Evolutionary conservation across 2,797 vertebrate genomes (phyloP).

Genomic region (Manis pentadactyla): DNA sequence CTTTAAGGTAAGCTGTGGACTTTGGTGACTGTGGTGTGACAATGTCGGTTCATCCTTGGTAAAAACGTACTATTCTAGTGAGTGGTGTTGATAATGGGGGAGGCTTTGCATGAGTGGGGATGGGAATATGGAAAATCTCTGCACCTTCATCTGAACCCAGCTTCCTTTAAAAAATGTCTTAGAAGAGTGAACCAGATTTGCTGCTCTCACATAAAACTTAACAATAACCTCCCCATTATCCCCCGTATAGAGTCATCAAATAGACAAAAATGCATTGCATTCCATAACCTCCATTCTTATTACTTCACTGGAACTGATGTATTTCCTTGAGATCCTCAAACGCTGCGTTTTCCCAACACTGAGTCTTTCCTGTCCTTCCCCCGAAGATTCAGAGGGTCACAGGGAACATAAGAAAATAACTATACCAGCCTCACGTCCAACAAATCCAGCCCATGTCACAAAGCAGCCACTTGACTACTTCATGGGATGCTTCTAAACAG

Average conservation of each 20-base stretch:
- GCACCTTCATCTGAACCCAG: background rate
- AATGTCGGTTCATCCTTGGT: background rate
- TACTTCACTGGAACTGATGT: fast-evolving
- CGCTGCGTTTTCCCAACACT: background rate
- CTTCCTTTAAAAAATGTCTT: background rate
- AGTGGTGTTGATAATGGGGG: background rate
- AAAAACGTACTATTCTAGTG: background rate
- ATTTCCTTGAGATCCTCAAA: background rate
- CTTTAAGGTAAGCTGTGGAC: background rate
- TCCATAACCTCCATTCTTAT: background rate
- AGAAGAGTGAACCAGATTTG: background rate
- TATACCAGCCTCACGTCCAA: fast-evolving
- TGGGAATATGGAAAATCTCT: background rate
- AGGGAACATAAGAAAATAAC: background rate
- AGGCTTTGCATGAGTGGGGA: background rate
- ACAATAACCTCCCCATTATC: background rate
- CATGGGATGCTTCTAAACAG: background rate
- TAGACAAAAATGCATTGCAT: background rate
- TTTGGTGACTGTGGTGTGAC: background rate
- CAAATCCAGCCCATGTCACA: background rate
- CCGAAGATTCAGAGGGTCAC: background rate
- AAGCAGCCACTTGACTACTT: background rate
- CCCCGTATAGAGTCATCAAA: background rate
- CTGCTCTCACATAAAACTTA: background rate
- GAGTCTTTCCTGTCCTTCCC: background rate